These are phyloP conservation scores for Lochmaea capreae DNA, from an alignment of 2,888 invertebrate species.

Conservation along the genomic window DNA sequence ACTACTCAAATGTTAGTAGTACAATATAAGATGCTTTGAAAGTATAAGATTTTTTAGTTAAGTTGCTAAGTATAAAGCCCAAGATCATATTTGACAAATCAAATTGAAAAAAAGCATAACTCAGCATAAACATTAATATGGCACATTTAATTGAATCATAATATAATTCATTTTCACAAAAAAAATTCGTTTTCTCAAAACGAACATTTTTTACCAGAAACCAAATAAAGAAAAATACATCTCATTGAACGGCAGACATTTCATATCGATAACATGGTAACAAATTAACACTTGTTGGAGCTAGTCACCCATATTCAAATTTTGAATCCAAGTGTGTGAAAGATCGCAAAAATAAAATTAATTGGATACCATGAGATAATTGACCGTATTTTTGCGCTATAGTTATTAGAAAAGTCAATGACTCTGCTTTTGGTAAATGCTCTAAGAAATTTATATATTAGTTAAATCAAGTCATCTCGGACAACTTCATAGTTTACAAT, in stretches of 20 bases:
- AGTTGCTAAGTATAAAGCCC: not conserved
- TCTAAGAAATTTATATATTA: not conserved
- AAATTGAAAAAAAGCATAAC: conserved; percentile 22
- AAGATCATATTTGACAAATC: not conserved
- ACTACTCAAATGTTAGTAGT: not conserved
- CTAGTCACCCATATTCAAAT: not conserved
- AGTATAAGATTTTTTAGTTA: not conserved
- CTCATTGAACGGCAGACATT: not conserved
- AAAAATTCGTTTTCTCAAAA: conserved; percentile 1
- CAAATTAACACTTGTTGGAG: not conserved
- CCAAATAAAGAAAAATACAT: conserved; percentile 30
- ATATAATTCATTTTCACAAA: conserved; percentile 34
- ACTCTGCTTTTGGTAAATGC: not conserved
- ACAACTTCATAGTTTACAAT: not conserved
- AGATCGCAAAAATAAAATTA: not conserved
- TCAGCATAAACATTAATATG: conserved; percentile 36
- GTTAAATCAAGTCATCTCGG: not conserved
- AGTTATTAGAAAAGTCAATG: not conserved
- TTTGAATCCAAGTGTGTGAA: not conserved
- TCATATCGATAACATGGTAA: not conserved
- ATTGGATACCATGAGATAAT: not conserved
- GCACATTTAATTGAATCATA: conserved; percentile 22
- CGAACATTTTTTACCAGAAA: conserved; percentile 4
- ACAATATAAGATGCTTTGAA: not conserved
- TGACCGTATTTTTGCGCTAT: not conserved